phyloP scores from a whole-genome alignment of 2,797 vertebrate genomes.

The Neoniphon sammara region DNA sequence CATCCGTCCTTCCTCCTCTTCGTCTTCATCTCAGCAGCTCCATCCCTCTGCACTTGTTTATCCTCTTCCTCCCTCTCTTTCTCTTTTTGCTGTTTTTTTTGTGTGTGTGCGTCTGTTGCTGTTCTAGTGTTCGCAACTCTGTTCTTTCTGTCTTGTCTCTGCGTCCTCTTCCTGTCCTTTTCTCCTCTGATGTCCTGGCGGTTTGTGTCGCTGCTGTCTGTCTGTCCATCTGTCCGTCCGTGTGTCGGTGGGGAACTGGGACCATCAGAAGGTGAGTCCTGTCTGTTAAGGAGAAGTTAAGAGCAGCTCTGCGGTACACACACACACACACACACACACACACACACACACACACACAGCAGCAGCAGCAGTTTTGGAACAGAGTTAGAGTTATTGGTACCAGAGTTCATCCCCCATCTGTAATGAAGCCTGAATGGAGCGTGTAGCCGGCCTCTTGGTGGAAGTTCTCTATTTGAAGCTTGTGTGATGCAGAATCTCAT shows the following conservation, averaged over 20 bases:
- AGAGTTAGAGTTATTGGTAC: conserved; percentile 27
- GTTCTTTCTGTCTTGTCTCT: conserved; percentile 14
- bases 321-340: conserved; percentile 20
- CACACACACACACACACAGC: conserved; percentile 15
- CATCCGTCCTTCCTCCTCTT: conserved; percentile 45
- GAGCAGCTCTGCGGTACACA: conserved; percentile 34
- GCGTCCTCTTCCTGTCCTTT: conserved; percentile 10
- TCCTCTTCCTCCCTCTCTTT: neutral
- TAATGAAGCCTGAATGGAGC: conserved; percentile 13
- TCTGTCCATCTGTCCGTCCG: conserved; percentile 46
- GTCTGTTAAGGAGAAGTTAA: conserved; percentile 54
- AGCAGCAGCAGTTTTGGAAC: neutral
- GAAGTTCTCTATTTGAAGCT: conserved; percentile 15
- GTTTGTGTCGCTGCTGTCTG: conserved; percentile 38
- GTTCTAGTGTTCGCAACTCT: conserved; percentile 15
- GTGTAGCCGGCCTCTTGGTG: conserved; percentile 24
- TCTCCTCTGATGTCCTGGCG: conserved; percentile 19
- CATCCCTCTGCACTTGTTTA: conserved; percentile 18
- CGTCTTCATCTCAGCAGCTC: conserved; percentile 27
- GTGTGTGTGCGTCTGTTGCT: neutral
- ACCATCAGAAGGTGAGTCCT: conserved; percentile 74
- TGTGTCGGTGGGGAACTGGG: conserved; percentile 38
- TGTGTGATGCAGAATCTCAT: neutral
- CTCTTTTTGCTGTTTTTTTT: neutral
- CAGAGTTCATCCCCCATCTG: conserved; percentile 8